Conservation (phyloP, 2,888 invertebrate genomes). For the Coelinius sp. region DNA sequence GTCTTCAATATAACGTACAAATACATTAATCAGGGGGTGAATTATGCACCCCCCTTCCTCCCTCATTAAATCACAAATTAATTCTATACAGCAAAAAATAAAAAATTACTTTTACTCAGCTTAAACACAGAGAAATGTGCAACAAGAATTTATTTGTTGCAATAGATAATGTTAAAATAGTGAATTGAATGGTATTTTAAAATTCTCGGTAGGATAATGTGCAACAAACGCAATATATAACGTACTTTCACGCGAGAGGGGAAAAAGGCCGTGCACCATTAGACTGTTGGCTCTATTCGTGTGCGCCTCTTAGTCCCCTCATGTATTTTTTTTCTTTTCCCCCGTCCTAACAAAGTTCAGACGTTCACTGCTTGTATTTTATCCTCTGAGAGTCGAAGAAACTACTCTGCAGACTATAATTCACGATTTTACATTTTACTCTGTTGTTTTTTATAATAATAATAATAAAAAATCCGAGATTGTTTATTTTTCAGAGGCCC, state of each 20-base stretch:
- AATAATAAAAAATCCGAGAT: background rate
- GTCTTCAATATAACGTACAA: conserved; percentile 11
- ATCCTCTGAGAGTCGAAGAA: conserved; percentile 31
- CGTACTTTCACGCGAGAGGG: conserved; percentile 59
- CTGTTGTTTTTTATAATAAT: background rate
- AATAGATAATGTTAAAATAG: background rate
- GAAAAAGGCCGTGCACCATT: conserved; percentile 57
- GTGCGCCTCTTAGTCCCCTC: conserved; percentile 9
- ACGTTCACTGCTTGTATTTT: conserved; percentile 56
- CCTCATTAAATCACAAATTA: background rate
- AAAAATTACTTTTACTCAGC: background rate
- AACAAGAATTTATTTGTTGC: background rate
- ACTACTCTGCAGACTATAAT: conserved; percentile 28
- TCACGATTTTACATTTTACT: conserved; percentile 33
- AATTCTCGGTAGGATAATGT: conserved; percentile 33
- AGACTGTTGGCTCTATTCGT: conserved; percentile 26
- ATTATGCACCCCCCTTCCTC: background rate
- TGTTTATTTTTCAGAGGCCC: conserved; percentile 44
- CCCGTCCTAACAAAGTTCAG: conserved; percentile 60
- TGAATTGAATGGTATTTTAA: conserved; percentile 1
- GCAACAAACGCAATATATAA: conserved; percentile 35
- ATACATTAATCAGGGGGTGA: background rate
- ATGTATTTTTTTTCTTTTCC: background rate
- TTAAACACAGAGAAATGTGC: background rate
- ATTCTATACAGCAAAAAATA: background rate